Base-by-base conservation (phyloP, 2,888 invertebrate species). In the Congeria kusceri region DNA sequence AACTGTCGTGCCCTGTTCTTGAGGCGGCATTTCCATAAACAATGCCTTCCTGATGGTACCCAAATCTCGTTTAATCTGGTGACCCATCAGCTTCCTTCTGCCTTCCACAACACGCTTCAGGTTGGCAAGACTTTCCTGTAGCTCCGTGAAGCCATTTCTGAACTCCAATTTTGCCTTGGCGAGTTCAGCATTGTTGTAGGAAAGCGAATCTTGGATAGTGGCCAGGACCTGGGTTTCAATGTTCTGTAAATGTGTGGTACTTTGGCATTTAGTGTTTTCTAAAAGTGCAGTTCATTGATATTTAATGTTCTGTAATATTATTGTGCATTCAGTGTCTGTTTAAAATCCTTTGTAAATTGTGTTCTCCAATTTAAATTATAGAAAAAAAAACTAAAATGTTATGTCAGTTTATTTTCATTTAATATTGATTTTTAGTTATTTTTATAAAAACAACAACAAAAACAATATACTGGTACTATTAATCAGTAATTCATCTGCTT, bases 21-120 rank as follows among this genome's bases (percentile, higher is more conserved):
- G 63, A 11, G 49, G 25, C 39, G 80, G 77, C 77, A 79, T 65
- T 25, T 83, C 80, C 56, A 77, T 77, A 32, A 71, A 78, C 39
- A 83, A 9, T 87, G 93, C 92, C 80, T 93, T 93, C 49, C 92
- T 86, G 15, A 93, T 88, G 76, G 92, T 91, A n/a, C 88, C 86
- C 27, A 93, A 90, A 83, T 93, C 93, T 77, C 91, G 91, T 25
- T 89, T 85, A n/a, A 93, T 86, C 71, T 91, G 91, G 73, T 93
- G 91, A 64, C 93, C 93, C 46, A 91, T 79, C 3, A 93, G 82
- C 69, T 91, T 89, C 25, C 90, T 83, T 77, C 92, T 92, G 29
- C 92, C 92, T 65, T 93, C 93, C 69, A 92, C 87, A 15, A 93
- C 92, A n/a, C 87, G 84, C 71, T 92, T 92, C 86, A 92, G 90